These are phyloP conservation scores for Crenichthys baileyi DNA, from an alignment of 2,797 vertebrate species.

Conservation along the genomic window DNA sequence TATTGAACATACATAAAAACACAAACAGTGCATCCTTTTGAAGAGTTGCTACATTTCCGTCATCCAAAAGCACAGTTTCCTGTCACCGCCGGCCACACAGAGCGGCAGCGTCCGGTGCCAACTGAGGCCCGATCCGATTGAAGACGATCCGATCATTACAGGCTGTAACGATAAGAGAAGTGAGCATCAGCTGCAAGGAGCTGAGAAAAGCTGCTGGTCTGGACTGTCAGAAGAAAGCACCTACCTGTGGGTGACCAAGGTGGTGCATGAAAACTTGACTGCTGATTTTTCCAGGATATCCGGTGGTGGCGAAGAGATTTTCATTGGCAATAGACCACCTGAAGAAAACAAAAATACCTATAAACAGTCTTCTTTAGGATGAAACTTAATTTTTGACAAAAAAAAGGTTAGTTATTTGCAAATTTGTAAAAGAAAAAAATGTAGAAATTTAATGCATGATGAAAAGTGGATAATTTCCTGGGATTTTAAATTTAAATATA, in stretches of 20 bases:
- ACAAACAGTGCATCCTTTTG: slow-evolving; percentile 37
- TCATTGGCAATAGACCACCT: slow-evolving; percentile 95
- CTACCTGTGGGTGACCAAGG: slow-evolving; percentile 94
- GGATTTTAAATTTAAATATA: not conserved
- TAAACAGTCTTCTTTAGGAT: not conserved
- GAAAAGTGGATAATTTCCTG: not conserved
- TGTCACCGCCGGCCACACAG: slow-evolving; percentile 91
- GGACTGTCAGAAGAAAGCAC: slow-evolving; percentile 14
- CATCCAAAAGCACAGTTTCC: slow-evolving; percentile 95
- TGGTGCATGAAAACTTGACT: slow-evolving; percentile 94
- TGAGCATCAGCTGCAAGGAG: not conserved
- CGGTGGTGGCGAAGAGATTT: slow-evolving; percentile 94
- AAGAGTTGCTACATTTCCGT: slow-evolving; percentile 88
- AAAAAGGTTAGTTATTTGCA: not conserved
- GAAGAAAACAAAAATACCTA: slow-evolving; percentile 12
- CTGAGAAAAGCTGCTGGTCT: not conserved
- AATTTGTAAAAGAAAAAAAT: not conserved
- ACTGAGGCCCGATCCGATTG: slow-evolving; percentile 91
- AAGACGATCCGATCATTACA: slow-evolving; percentile 86
- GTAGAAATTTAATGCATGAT: no score
- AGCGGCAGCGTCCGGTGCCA: slow-evolving; percentile 95
- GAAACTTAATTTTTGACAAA: not conserved
- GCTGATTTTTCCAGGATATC: slow-evolving; percentile 92
- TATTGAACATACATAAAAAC: slow-evolving; percentile 64
- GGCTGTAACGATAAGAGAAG: slow-evolving; percentile 81